Conservation (phyloP, 2,797 vertebrate genomes). For the Spinus pinus region DNA sequence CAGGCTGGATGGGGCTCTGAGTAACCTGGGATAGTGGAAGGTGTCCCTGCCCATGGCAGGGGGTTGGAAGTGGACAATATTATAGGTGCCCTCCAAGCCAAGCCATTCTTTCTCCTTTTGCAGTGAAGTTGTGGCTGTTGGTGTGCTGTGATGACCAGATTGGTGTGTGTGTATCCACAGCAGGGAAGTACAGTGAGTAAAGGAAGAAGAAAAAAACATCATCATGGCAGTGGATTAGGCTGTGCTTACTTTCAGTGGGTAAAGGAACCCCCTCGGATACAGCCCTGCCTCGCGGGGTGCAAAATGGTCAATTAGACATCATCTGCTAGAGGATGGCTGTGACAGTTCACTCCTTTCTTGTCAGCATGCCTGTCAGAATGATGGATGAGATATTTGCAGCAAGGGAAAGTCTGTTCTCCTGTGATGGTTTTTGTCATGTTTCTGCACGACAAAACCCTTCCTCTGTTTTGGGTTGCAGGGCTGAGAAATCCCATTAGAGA, state of each 20-base stretch:
- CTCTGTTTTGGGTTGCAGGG: rapidly evolving
- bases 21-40: too few relatives aligned
- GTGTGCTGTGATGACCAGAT: neutral
- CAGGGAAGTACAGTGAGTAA: neutral
- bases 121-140: neutral
- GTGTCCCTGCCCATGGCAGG: neutral
- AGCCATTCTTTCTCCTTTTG: neutral
- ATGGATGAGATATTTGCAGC: neutral
- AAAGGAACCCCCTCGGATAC: neutral
- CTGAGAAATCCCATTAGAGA: neutral
- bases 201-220: neutral
- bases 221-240: neutral
- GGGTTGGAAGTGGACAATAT: neutral
- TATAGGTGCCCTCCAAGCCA: neutral
- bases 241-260: neutral
- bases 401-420: neutral
- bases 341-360: neutral
- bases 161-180: neutral
- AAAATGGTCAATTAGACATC: neutral
- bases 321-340: neutral
- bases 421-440: neutral
- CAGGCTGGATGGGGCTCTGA: neutral
- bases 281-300: neutral
- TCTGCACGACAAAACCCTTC: neutral
- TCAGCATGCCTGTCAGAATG: neutral